Evolutionary conservation across 2,888 invertebrate genomes (phyloP).

Genomic region (Polyploca ridens): DNA sequence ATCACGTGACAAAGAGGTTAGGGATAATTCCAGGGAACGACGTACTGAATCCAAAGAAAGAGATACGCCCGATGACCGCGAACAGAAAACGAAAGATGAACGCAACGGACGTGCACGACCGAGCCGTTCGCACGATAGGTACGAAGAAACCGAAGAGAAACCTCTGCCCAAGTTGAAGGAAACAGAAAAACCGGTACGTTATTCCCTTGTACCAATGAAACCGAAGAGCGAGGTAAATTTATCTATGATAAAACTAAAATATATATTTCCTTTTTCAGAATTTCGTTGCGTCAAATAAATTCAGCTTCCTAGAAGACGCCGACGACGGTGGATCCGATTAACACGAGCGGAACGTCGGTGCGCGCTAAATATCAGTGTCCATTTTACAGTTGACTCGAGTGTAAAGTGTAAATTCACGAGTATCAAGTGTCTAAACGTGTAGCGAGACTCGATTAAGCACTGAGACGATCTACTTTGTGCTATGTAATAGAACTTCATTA

Average conservation of each 20-base stretch:
- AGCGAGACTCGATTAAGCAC: constrained; percentile 59
- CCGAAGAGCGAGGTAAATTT: background rate
- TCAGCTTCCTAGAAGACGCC: constrained; percentile 89
- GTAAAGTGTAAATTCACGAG: constrained; percentile 81
- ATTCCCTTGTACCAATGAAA: background rate
- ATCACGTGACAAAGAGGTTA: constrained; percentile 28
- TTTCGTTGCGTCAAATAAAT: constrained; percentile 91
- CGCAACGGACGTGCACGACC: constrained; percentile 60
- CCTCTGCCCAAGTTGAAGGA: constrained; percentile 90
- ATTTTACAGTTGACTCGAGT: constrained; percentile 71
- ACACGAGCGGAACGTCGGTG: constrained; percentile 43
- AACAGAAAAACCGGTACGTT: constrained; percentile 88
- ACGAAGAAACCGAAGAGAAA: constrained; percentile 59
- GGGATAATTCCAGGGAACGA: constrained; percentile 27
- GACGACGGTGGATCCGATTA: constrained; percentile 82
- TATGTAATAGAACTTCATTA: constrained; percentile 72
- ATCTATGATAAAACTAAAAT: background rate
- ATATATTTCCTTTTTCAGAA: constrained; percentile 79
- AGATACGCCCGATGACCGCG: constrained; percentile 24
- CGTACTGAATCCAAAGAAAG: constrained; percentile 26
- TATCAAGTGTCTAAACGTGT: constrained; percentile 68
- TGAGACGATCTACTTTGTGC: constrained; percentile 69
- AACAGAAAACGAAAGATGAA: constrained; percentile 33
- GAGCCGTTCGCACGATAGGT: constrained; percentile 63
- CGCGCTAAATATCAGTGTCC: constrained; percentile 60